Evolutionary conservation across 2,888 invertebrate species (phyloP), one percentile per base, ranked within the genome.

Genomic region (Disparrhopalites patrizii): DNA sequence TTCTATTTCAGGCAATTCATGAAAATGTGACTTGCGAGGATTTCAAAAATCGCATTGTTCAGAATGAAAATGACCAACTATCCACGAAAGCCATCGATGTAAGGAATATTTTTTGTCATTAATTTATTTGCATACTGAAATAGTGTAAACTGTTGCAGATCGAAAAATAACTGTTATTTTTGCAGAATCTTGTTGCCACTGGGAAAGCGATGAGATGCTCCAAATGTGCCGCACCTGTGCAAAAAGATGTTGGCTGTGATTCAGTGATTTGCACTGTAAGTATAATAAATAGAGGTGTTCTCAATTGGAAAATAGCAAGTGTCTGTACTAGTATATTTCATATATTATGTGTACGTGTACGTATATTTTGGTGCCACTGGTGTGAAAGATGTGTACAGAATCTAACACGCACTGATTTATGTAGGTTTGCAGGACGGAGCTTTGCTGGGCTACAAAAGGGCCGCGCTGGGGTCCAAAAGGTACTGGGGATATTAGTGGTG

Each of bases 221-320:
- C 1, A 88, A 88, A 65, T 94, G 94, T 78, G 85, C 85, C 67
- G 86, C 89, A 60, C 85, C 92, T 51, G 83, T 93, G 30, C 89
- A 89, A 81, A 93, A 93, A 80, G 91, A 91, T 81, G 91, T 89
- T 87, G 94, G 94, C 70, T 94, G 94, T 81, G 93, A 94, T 80
- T 93, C 93, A 92, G 82, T 94, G 61, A 84, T 88, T 73, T 94
- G 94, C 79, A 87, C 90, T 0, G 91, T 61, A 36, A 25, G 40
- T 31, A 47, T 47, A 47, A 43, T n/a, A 15, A n/a, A 47, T 23
- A 47, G 1, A 47, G 2, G n/a, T n/a, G n/a, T n/a, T n/a, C n/a
- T n/a, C n/a, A n/a, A n/a, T n/a, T n/a, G n/a, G n/a, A n/a, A n/a
- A n/a, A n/a, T n/a, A n/a, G n/a, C n/a, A n/a, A n/a, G n/a, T n/a